Evolutionary conservation across 30 jellyfish, hydroid and myxozoan genomes (phyloP).

Genomic region (Hydractinia echinata): DNA sequence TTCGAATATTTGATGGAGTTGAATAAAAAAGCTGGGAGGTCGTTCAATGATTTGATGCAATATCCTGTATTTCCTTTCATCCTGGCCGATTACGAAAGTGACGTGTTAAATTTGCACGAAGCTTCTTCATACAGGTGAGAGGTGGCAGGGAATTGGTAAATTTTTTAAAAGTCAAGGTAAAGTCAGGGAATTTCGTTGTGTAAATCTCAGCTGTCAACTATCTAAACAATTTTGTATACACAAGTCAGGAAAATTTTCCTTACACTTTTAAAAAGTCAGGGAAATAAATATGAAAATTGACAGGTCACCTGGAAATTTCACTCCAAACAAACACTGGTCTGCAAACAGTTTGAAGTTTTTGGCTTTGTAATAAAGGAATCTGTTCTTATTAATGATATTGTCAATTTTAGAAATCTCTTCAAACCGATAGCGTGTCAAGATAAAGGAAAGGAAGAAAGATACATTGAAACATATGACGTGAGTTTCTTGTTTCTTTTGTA

Average conservation of each 20-base stretch:
- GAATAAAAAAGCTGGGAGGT: conserved; percentile 96
- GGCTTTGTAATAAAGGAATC: not conserved
- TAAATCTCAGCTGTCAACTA: not conserved
- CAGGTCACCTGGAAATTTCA: not conserved
- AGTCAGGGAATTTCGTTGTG: not conserved
- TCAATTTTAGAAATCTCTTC: conserved; percentile 56
- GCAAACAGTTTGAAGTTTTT: not conserved
- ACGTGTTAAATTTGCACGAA: conserved; percentile 48
- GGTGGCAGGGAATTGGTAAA: not conserved
- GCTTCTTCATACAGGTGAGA: conserved; percentile 64
- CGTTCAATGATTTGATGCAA: conserved; percentile 96
- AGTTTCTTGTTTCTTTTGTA: conserved; percentile 12
- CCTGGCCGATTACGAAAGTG: conserved; percentile 73
- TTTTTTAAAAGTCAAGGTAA: not conserved
- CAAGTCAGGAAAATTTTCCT: not conserved
- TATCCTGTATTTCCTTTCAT: conserved; percentile 95
- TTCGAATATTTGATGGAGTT: conserved; percentile 88
- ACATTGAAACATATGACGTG: conserved; percentile 70
- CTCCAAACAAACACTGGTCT: not conserved
- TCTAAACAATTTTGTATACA: not conserved
- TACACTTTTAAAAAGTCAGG: not conserved
- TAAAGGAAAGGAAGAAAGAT: conserved; percentile 63
- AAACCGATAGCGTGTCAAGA: conserved; percentile 95
- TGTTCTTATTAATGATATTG: not conserved
- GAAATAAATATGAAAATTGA: not conserved